phyloP scores from a whole-genome alignment of 2,888 invertebrate species.

The Congeria kusceri region DNA sequence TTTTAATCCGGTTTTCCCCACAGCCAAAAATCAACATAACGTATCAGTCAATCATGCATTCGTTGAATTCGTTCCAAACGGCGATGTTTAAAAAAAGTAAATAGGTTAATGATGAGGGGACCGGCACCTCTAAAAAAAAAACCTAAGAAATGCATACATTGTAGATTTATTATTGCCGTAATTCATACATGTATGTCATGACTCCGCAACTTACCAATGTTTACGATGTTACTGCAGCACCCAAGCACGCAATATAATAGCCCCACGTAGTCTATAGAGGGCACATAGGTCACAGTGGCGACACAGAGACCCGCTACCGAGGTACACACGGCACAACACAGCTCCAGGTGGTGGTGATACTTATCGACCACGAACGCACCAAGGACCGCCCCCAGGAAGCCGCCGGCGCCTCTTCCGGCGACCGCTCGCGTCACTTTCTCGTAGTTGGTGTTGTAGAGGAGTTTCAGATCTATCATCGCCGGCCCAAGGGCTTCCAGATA shows the following conservation, averaged over 20 bases:
- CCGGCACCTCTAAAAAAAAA: too few relatives aligned
- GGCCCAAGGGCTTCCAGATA: conserved; percentile 49
- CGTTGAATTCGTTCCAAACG: too few relatives aligned
- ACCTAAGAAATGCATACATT: too few relatives aligned
- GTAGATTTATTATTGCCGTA: too few relatives aligned
- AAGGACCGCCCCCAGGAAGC: conserved; percentile 43
- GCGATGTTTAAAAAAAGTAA: too few relatives aligned
- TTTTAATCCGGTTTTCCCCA: too few relatives aligned
- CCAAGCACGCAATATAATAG: conserved; percentile 39
- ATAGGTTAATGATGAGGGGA: too few relatives aligned
- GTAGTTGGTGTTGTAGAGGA: conserved; percentile 50
- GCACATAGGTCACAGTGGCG: conserved; percentile 29
- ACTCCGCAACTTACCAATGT: conserved; percentile 30
- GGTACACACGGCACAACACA: conserved; percentile 31
- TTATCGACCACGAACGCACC: conserved; percentile 48
- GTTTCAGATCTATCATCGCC: conserved; percentile 53
- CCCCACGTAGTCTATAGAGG: conserved; percentile 45
- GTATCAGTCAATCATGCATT: too few relatives aligned
- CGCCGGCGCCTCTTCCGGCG: conserved; percentile 49
- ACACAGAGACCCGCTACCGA: conserved; percentile 24
- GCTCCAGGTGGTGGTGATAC: conserved; percentile 35
- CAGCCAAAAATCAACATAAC: too few relatives aligned
- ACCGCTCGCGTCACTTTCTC: conserved; percentile 41
- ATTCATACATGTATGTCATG: too few relatives aligned
- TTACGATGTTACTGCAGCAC: conserved; percentile 21